Evolutionary conservation across 2,888 invertebrate species (phyloP).

Genomic region (Coelinius sp.): DNA sequence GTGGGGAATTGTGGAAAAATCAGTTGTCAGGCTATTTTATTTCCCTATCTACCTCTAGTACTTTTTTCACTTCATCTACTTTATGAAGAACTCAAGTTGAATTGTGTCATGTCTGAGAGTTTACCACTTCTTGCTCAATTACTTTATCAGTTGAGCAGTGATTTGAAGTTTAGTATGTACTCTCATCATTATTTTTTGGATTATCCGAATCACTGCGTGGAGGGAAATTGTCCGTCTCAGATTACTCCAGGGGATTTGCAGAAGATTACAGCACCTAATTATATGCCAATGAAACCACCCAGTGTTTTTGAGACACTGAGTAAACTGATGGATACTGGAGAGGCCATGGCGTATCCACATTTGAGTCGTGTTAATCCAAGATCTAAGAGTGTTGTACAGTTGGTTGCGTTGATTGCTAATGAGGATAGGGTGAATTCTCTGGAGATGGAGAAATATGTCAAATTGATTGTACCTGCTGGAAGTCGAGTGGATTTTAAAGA

Average conservation of each 20-base stretch:
- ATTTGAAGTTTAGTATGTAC: conserved; percentile 81
- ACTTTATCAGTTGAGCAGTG: conserved; percentile 82
- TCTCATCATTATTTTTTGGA: conserved; percentile 88
- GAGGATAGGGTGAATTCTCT: conserved; percentile 52
- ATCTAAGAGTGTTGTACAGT: conserved; percentile 83
- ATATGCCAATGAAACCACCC: conserved; percentile 77
- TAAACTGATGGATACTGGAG: conserved; percentile 74
- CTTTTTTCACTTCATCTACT: conserved; percentile 88
- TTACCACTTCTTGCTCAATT: conserved; percentile 80
- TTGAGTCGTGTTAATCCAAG: conserved; percentile 81
- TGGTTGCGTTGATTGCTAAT: conserved; percentile 69
- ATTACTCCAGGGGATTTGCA: conserved; percentile 75
- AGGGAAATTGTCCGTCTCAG: conserved; percentile 67
- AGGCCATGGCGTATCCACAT: conserved; percentile 78
- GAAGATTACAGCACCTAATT: conserved; percentile 76
- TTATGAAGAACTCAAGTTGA: conserved; percentile 92
- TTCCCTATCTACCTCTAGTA: conserved; percentile 81
- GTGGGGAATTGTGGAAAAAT: conserved; percentile 68
- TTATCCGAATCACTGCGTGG: conserved; percentile 77
- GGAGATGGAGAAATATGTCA: conserved; percentile 61
- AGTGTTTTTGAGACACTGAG: conserved; percentile 82
- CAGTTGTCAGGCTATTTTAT: conserved; percentile 79
- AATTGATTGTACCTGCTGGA: conserved; percentile 65
- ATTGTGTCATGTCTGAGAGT: conserved; percentile 79
- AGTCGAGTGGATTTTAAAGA: conserved; percentile 65